phyloP scores from a whole-genome alignment of 2,797 vertebrate species.

The Phataginus tricuspis region DNA sequence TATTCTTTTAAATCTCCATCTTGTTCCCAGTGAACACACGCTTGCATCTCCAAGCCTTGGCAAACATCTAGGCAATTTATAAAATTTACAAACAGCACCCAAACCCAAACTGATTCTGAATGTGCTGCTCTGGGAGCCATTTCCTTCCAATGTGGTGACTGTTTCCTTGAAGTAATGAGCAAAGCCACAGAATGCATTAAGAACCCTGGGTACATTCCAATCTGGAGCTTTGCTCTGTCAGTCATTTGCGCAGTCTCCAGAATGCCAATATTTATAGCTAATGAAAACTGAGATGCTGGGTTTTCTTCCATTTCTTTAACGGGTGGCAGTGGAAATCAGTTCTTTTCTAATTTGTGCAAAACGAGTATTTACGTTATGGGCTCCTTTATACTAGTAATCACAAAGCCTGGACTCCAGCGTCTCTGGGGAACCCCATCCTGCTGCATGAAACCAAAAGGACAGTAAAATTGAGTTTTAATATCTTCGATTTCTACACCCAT shows the following conservation, averaged over 20 bases:
- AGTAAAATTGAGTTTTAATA: neutral
- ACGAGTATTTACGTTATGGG: neutral
- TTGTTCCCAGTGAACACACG: neutral
- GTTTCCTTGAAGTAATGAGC: neutral
- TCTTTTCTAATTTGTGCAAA: conserved; percentile 49
- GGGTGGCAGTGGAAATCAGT: conserved; percentile 68
- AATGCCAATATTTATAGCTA: neutral
- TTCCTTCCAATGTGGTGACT: neutral
- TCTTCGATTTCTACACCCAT: neutral
- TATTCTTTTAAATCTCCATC: neutral
- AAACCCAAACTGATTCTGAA: neutral
- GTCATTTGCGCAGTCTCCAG: neutral
- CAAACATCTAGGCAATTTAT: neutral
- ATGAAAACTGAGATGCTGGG: neutral
- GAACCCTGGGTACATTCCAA: neutral
- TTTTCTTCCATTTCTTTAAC: conserved; percentile 72
- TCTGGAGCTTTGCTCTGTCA: neutral
- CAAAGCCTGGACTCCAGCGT: neutral
- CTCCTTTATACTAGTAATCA: conserved; percentile 29
- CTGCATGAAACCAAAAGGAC: neutral
- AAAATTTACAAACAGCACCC: neutral
- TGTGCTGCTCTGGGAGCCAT: neutral
- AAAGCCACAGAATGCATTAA: neutral
- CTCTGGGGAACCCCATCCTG: neutral
- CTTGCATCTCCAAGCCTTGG: neutral